Percentiles rank a stretch among this genome's conserved stretches.
phyloP scores from a whole-genome alignment of 2,888 invertebrate species.

The Leptinotarsa juncta region DNA sequence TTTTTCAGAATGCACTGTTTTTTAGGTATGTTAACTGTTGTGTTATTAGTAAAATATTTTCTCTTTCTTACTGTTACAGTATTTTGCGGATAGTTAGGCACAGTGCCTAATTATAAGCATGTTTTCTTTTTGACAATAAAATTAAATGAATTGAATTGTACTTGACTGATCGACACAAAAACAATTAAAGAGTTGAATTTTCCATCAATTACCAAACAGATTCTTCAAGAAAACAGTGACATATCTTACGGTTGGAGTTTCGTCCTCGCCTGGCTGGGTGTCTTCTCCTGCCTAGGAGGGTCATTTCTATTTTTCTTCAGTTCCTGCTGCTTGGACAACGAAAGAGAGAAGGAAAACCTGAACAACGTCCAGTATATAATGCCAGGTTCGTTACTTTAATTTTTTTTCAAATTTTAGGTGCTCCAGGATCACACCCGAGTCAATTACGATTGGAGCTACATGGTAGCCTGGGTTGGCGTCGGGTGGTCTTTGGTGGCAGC shows the following conservation, averaged over 20 bases:
- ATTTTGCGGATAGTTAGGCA: no score
- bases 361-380: constrained; percentile 89
- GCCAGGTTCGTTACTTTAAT: constrained; percentile 74
- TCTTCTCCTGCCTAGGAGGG: constrained; percentile 79
- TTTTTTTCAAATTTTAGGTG: constrained; percentile 70
- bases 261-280: constrained; percentile 85
- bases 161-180: no score
- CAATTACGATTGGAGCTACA: constrained; percentile 96
- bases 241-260: constrained; percentile 89
- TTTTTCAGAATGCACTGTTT: no score
- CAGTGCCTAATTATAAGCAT: no score
- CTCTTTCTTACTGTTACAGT: no score
- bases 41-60: no score
- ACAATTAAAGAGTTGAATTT: no score
- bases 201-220: constrained; percentile 64
- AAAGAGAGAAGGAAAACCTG: constrained; percentile 79
- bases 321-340: constrained; percentile 81
- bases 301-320: constrained; percentile 84
- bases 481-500: constrained; percentile 91
- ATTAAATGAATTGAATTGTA: no score
- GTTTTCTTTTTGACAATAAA: no score
- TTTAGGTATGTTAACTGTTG: no score
- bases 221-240: constrained; percentile 78
- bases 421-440: constrained; percentile 86
- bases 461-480: constrained; percentile 97